Percentiles rank a stretch among this genome's conserved stretches.
These are phyloP conservation scores for Psophia crepitans DNA, from an alignment of 2,113 vertebrate species.

Conservation along the genomic window DNA sequence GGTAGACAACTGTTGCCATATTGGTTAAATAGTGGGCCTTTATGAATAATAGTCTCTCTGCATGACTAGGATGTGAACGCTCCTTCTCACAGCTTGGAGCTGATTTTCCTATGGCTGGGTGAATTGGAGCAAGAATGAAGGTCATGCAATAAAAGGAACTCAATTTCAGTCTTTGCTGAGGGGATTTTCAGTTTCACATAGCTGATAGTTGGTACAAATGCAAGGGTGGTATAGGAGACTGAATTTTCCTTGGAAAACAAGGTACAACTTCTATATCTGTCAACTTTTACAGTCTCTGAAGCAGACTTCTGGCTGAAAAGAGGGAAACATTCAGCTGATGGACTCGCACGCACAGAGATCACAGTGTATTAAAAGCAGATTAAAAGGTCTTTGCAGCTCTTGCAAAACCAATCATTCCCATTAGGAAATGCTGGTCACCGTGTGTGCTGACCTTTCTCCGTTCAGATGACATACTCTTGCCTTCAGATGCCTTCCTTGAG, in stretches of 20 bases:
- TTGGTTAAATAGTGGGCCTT: background rate
- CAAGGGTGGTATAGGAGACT: background rate
- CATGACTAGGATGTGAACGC: background rate
- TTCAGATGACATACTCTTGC: background rate
- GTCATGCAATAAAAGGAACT: background rate
- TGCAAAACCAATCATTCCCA: background rate
- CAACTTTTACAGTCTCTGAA: background rate
- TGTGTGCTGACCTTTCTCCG: accelerated
- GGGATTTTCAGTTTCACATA: background rate
- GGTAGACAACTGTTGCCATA: slow-evolving; percentile 8
- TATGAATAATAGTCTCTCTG: background rate
- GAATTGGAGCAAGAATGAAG: background rate
- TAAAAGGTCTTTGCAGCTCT: background rate
- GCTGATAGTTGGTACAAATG: background rate
- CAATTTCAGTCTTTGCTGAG: background rate
- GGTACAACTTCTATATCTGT: background rate
- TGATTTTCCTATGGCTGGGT: background rate
- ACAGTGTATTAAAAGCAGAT: background rate
- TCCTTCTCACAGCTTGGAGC: background rate
- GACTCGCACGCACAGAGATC: background rate
- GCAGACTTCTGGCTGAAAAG: background rate
- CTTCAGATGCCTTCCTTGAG: accelerated
- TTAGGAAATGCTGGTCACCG: background rate
- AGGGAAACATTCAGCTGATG: background rate
- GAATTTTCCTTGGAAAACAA: background rate